Conservation (phyloP, 2,888 invertebrate genomes). For the Endomychus coccineus region DNA sequence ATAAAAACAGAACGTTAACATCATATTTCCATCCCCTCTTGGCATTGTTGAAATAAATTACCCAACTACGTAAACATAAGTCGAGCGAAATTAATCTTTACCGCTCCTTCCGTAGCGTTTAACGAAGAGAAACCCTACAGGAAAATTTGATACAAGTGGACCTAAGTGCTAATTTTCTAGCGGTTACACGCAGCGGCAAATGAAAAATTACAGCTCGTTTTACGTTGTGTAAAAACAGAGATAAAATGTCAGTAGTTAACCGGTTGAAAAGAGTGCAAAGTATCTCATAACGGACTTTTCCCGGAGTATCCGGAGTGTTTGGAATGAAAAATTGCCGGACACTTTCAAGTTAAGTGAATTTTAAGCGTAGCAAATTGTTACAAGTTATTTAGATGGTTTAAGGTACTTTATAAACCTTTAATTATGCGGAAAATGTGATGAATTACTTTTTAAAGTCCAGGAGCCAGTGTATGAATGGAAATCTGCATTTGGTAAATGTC, state of each 20-base stretch:
- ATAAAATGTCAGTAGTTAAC: neutral
- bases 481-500: too few species aligned
- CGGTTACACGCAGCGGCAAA: constrained; percentile 35
- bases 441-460: too few species aligned
- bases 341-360: constrained; percentile 42
- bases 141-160: constrained; percentile 37
- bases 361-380: too few species aligned
- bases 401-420: too few species aligned
- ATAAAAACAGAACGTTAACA: neutral
- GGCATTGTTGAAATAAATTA: constrained; percentile 35
- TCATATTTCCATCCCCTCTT: constrained; percentile 27
- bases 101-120: too few species aligned
- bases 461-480: too few species aligned
- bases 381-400: too few species aligned
- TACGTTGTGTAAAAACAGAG: too few species aligned
- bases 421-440: too few species aligned
- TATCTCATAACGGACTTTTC: constrained; percentile 5
- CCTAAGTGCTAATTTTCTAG: constrained; percentile 39
- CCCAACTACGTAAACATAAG: too few species aligned
- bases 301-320: constrained; percentile 9
- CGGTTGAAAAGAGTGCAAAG: constrained; percentile 9
- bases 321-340: constrained; percentile 39
- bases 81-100: too few species aligned
- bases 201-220: constrained; percentile 33
- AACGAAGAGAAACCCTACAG: too few species aligned